Evolutionary conservation across 1,140 invertebrate species (phyloP), one percentile per base, ranked within the genome.

Genomic region (Hestina assimilis): DNA sequence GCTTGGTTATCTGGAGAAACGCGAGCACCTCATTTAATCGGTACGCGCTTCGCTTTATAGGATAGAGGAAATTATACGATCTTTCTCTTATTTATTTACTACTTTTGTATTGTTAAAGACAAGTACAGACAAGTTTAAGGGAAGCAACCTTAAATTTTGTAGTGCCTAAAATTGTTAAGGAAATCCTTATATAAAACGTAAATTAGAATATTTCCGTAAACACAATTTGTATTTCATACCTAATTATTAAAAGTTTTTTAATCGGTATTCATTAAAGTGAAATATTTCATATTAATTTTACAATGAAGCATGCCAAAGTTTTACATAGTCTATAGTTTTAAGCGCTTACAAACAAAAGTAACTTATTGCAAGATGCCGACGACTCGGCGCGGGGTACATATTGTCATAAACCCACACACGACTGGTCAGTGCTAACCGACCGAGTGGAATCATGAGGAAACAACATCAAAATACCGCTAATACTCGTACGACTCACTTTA

Each of bases 1-100:
- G 60, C 75, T 73, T 73, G 82, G 74, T 80, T 86, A 87, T 85
- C 83, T 79, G 79, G 79, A 85, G 84, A 88, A 88, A 88, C 75
- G 81, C 84, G 84, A 79, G 85, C 83, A 88, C 80, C 84, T 86
- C 83, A 82, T 88, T 88, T 88, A 88, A 85, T 86, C 84, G 78
- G 79, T 88, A 86, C 83, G 76, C 80, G 84, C 80, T 80, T 82
- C 75, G 79, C 72, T 79, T 79, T 82, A 66, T 77, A 80, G 81
- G 66, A 83, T 79, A 82, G 62, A 68, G 65, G 66, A 79, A 77
- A 79, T 68, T 76, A 82, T 77, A 66, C 71, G 74, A 83, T 75
- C 67, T 55, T 72, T 67, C 31, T 21, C 28, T 47, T 17, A 20
- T 38, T 38, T 38, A 38, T 38, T 38, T 9, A 38, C 33, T 15